These are phyloP conservation scores for Chrysaora quinquecirrha DNA, from an alignment of 30 jellyfish, hydroid and myxozoan genomes.

Conservation along the genomic window DNA sequence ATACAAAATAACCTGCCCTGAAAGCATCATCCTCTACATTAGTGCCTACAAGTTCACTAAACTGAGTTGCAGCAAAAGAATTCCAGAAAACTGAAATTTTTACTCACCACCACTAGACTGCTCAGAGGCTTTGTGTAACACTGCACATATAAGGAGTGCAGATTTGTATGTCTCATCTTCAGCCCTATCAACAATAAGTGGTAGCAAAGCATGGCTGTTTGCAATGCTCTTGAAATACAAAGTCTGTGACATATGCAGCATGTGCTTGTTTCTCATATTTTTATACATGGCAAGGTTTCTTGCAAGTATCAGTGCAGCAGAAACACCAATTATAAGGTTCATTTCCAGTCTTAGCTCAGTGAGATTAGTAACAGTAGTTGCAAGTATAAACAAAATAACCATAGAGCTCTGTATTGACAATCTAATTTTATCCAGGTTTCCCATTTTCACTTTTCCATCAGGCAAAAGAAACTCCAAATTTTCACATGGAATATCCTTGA, in stretches of 20 bases:
- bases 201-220: conserved; percentile 65
- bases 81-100: too few relatives aligned
- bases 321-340: conserved; percentile 22
- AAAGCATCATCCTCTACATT: too few relatives aligned
- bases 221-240: conserved; percentile 78
- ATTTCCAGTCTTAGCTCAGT: conserved; percentile 41
- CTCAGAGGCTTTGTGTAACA: conserved; percentile 11
- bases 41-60: too few relatives aligned
- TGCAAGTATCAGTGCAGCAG: conserved; percentile 15
- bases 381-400: conserved; percentile 12
- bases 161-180: conserved; percentile 78
- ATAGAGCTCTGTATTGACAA: conserved; percentile 33
- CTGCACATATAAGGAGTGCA: conserved; percentile 39
- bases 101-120: too few relatives aligned
- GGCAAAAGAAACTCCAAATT: conserved; percentile 76
- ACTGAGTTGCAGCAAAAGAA: too few relatives aligned
- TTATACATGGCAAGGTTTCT: conserved; percentile 57
- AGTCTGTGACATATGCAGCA: conserved; percentile 71
- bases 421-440: conserved; percentile 58
- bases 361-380: conserved; percentile 48
- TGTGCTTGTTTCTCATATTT: conserved; percentile 44
- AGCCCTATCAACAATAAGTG: conserved; percentile 81
- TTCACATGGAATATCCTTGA: conserved; percentile 83
- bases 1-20: too few relatives aligned
- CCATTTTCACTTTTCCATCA: conserved; percentile 70